Evolutionary conservation across 2,113 vertebrate genomes (phyloP), one percentile per base, ranked within the genome.

Genomic region (Poeciliopsis prolifica): DNA sequence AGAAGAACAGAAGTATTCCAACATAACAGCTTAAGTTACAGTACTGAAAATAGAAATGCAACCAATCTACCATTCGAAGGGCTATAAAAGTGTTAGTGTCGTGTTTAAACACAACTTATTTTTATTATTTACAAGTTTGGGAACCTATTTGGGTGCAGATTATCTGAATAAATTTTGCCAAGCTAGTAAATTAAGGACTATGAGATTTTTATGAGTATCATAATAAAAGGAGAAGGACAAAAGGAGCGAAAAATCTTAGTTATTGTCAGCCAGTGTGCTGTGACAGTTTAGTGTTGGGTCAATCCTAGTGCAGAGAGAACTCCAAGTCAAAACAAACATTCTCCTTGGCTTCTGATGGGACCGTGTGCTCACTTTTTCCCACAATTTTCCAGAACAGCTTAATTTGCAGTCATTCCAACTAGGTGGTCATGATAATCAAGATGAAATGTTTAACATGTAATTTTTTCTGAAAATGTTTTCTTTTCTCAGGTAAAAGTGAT

Each of bases 321-420:
- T 92, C 75, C 62, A 82, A 92, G 89, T 93, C 89, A 93, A 94
- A 94, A 92, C 87, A 94, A 90, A 93, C 87, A 88, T 77, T 83
- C 77, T 75, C 79, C 84, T 85, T 91, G 90, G 88, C 87, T 87
- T 91, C 84, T 92, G 87, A 92, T 60, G 88, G 88, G 86, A 87
- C 73, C 63, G 82, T 65, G n/a, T 31, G 61, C 80, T 87, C 85
- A 79, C 65, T 87, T 75, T 88, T 89, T 87, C 87, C 88, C 88
- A 86, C 82, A 89, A 85, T 87, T 84, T 84, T 82, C 78, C 62
- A 24, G 68, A 78, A 80, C 82, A 76, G 69, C 77, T 83, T 78
- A 80, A 86, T 87, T 91, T 78, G 79, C 64, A 81, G 70, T 82
- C 66, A 33, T 78, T 78, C 77, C 81, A 77, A 79, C 77, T 76